Percentiles rank a stretch among this genome's conserved stretches.
Conservation (phyloP, 2,113 vertebrate genomes). For the Fulica atra region DNA sequence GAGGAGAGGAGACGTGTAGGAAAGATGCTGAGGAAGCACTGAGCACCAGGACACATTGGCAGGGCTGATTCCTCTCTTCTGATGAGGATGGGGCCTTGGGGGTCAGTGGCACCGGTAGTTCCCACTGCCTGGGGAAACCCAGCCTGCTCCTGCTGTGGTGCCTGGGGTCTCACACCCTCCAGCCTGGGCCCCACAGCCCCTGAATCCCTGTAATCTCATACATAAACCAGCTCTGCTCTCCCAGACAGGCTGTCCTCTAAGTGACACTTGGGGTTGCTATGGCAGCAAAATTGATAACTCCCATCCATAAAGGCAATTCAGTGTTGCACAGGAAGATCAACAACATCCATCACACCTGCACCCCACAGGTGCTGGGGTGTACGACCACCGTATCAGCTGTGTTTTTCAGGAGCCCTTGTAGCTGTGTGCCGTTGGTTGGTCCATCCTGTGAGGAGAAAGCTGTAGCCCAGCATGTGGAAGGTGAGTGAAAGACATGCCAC, state of each 20-base stretch:
- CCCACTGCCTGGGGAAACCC: background rate
- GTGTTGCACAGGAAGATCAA: background rate
- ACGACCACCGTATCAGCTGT: background rate
- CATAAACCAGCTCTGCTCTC: background rate
- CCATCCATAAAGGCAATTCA: conserved; percentile 7
- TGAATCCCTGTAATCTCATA: background rate
- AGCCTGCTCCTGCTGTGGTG: background rate
- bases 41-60: background rate
- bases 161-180: background rate
- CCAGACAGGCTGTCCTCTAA: background rate
- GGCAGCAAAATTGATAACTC: conserved; percentile 48
- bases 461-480: background rate
- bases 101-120: no score
- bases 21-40: background rate
- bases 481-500: background rate
- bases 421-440: background rate
- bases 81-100: background rate
- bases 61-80: background rate
- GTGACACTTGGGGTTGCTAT: conserved; percentile 49
- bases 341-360: background rate
- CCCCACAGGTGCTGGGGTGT: background rate
- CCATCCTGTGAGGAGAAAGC: background rate
- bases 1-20: background rate
- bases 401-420: background rate
- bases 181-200: background rate